These are phyloP conservation scores for Himalopsyche kuldschensis DNA, from an alignment of 2,888 invertebrate species.

Conservation along the genomic window DNA sequence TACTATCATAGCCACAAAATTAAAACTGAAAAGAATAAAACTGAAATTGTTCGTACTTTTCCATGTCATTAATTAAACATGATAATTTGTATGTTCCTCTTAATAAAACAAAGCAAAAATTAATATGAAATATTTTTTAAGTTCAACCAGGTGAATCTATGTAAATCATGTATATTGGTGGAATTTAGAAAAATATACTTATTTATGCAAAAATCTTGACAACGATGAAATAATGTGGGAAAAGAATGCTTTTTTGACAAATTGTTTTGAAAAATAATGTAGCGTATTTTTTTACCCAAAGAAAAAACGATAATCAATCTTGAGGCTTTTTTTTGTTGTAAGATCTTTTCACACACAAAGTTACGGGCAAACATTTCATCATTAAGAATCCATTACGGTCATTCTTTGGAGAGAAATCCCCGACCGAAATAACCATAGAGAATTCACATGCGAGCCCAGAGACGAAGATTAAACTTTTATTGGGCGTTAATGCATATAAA, in stretches of 20 bases:
- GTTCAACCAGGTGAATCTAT: no score
- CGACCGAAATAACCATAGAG: background rate
- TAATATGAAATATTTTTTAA: no score
- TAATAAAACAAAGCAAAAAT: no score
- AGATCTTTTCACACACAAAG: slow-evolving; percentile 13
- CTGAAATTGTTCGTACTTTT: no score
- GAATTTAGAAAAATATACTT: no score
- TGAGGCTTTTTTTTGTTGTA: slow-evolving; percentile 11
- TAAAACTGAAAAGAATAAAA: no score
- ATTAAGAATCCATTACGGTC: slow-evolving; percentile 39
- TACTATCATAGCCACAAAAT: no score
- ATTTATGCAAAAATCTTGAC: no score
- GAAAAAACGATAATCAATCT: slow-evolving; percentile 21
- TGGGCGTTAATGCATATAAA: slow-evolving; percentile 33
- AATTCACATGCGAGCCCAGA: slow-evolving; percentile 25
- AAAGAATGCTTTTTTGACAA: background rate
- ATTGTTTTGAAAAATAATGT: background rate
- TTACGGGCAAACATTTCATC: slow-evolving; percentile 27
- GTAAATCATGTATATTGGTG: no score
- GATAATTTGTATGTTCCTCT: no score
- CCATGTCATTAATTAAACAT: no score
- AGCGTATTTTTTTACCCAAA: background rate
- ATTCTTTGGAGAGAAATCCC: background rate
- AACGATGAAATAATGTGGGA: background rate
- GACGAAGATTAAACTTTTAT: slow-evolving; percentile 28